Base-by-base conservation (phyloP, 1,140 invertebrate species). In the Scaptomyza hsui region DNA sequence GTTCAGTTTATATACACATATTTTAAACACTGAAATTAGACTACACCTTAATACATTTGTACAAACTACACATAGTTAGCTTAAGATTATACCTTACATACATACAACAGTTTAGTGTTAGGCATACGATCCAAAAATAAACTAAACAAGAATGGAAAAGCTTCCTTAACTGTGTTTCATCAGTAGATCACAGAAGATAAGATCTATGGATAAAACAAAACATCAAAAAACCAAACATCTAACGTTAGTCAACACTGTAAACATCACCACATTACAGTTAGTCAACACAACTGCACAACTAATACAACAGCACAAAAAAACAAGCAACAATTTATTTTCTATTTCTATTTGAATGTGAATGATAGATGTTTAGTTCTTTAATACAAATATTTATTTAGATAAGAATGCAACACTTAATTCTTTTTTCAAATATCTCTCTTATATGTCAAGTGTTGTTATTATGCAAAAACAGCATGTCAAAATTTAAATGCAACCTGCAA, bases 401-500 rank as follows among this genome's bases (percentile, higher is more conserved):
- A 35, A 10, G 39, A 19, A 45, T 55, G 18, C 9, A n/a, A n/a
- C n/a, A 35, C 52, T 65, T 57, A 7, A 35, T 19, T 32, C 9
- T 75, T 21, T n/a, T n/a, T n/a, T n/a, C n/a, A 42, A 26, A 42
- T 44, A 35, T 60, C 2, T 29, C 26, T 29, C 26, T 29, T 82
- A 39, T 41, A 52, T 68, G 65, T 42, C 35, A 35, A 65, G 72
- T 65, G 62, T 72, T 80, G 41, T 69, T 29, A 74, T 60, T 69
- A 86, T 81, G 77, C 71, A 81, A 81, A 81, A 48, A 63, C 42
- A n/a, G 51, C 51, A 53, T 81, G 61, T 41, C 37, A 16, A 76
- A 75, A 62, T 67, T 60, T 49, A 41, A 67, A 75, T 68, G 60
- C 41, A 71, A 48, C 72, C n/a, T 37, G 37, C 68, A 61, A 35